Evolutionary conservation across 1,140 invertebrate species (phyloP).

Genomic region (Drosophila kohkoa): DNA sequence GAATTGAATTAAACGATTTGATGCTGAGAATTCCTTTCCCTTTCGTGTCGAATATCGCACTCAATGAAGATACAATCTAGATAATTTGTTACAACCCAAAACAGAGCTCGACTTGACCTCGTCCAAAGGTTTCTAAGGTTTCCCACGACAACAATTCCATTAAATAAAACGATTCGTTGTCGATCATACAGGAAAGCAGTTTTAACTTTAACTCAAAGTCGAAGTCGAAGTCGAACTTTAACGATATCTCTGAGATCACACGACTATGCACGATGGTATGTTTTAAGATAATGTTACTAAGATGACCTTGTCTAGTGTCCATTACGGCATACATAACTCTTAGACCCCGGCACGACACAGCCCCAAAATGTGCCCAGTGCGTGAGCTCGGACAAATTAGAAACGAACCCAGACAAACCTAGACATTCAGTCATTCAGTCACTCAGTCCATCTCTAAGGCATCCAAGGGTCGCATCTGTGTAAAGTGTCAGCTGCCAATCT

Average conservation of each 20-base stretch:
- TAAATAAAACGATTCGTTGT: slow-evolving; percentile 20
- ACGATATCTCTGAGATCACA: slow-evolving; percentile 24
- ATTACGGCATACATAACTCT: slow-evolving; percentile 5
- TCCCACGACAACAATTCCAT: slow-evolving; percentile 38
- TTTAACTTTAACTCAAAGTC: not conserved
- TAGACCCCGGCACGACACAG: not conserved
- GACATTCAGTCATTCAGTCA: not conserved
- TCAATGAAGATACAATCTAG: slow-evolving; percentile 9
- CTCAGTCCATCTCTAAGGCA: not conserved
- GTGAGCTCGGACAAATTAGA: slow-evolving; percentile 21
- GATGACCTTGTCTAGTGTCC: slow-evolving; percentile 29
- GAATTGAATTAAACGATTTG: slow-evolving; percentile 31
- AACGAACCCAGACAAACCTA: slow-evolving; percentile 9
- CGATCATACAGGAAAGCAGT: slow-evolving; percentile 19
- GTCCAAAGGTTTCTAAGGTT: slow-evolving; percentile 19
- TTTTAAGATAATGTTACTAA: slow-evolving; percentile 27
- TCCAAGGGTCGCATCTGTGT: slow-evolving; percentile 24
- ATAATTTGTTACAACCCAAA: slow-evolving; percentile 16
- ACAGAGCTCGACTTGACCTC: slow-evolving; percentile 37
- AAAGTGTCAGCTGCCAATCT: slow-evolving; percentile 63
- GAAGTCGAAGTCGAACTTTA: not conserved
- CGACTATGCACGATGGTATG: not conserved
- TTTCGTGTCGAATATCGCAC: slow-evolving; percentile 5
- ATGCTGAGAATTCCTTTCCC: slow-evolving; percentile 43
- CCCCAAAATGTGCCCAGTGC: slow-evolving; percentile 3